These are phyloP conservation scores for Boloria selene DNA, from an alignment of 2,888 invertebrate species.

Conservation along the genomic window DNA sequence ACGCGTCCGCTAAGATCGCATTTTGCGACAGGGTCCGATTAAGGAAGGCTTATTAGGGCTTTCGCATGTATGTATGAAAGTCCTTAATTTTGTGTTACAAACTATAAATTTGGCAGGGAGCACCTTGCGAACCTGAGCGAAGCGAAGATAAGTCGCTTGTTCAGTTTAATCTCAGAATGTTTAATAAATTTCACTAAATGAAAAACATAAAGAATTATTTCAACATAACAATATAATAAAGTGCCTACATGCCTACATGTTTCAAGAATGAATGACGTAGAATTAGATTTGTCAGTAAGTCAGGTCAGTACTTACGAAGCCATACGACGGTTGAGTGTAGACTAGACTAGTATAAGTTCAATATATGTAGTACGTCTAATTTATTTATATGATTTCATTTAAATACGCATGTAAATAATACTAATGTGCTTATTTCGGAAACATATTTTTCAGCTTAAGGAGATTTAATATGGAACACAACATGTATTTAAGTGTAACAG, in stretches of 20 bases:
- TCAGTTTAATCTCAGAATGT: too few relatives aligned
- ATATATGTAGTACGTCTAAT: conserved; percentile 10
- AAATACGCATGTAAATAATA: conserved; percentile 2
- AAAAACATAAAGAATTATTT: too few relatives aligned
- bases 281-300: conserved; percentile 13
- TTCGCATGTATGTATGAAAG: too few relatives aligned
- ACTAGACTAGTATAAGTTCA: neutral
- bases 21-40: too few relatives aligned
- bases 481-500: neutral
- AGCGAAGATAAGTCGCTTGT: too few relatives aligned
- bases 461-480: neutral
- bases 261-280: conserved; percentile 1
- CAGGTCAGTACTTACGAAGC: conserved; percentile 20
- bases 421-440: conserved; percentile 20
- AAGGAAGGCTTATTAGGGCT: too few relatives aligned
- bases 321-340: conserved; percentile 4
- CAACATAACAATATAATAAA: too few relatives aligned
- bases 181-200: too few relatives aligned
- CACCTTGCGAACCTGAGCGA: too few relatives aligned
- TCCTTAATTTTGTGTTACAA: too few relatives aligned
- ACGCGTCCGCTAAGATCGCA: too few relatives aligned
- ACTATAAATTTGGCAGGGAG: too few relatives aligned
- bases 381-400: conserved; percentile 22
- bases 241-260: neutral
- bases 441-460: conserved; percentile 4